phyloP scores from a whole-genome alignment of 1,140 invertebrate genomes.

The Bombus difficillimus region DNA sequence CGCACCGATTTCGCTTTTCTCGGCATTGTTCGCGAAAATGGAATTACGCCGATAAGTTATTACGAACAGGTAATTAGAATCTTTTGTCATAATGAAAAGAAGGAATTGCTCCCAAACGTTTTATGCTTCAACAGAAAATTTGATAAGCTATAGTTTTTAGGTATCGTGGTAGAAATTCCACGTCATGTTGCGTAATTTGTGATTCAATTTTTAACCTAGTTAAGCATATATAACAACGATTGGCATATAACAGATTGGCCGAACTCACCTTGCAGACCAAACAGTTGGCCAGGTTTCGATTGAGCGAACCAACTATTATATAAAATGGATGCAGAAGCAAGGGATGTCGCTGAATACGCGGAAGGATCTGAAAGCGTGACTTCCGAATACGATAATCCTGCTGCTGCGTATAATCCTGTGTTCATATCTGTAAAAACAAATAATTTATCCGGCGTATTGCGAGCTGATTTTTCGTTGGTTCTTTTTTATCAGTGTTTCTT shows the following conservation, averaged over 20 bases:
- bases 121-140: neutral
- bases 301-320: slow-evolving; percentile 82
- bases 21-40: slow-evolving; percentile 72
- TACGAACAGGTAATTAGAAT: slow-evolving; percentile 67
- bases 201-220: neutral
- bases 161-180: neutral
- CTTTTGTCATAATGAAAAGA: slow-evolving; percentile 54
- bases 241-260: neutral
- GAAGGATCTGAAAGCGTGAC: slow-evolving; percentile 61
- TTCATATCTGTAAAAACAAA: slow-evolving; percentile 38
- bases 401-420: slow-evolving; percentile 46
- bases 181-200: rapidly evolving
- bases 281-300: slow-evolving; percentile 80
- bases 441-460: neutral
- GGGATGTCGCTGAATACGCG: slow-evolving; percentile 75
- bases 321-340: slow-evolving; percentile 80
- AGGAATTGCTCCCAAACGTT: neutral
- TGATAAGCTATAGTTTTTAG: neutral
- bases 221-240: neutral
- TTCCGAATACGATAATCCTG: slow-evolving; percentile 57
- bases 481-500: too few species aligned
- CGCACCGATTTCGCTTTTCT: slow-evolving; percentile 37
- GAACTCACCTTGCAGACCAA: slow-evolving; percentile 81
- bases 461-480: too few species aligned
- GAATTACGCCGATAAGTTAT: slow-evolving; percentile 71